A percentile compares a stretch with the other conserved stretches of the same genome.
phyloP scores from a whole-genome alignment of 30 jellyfish, hydroid and myxozoan genomes.

The Chironex yamaguchii region DNA sequence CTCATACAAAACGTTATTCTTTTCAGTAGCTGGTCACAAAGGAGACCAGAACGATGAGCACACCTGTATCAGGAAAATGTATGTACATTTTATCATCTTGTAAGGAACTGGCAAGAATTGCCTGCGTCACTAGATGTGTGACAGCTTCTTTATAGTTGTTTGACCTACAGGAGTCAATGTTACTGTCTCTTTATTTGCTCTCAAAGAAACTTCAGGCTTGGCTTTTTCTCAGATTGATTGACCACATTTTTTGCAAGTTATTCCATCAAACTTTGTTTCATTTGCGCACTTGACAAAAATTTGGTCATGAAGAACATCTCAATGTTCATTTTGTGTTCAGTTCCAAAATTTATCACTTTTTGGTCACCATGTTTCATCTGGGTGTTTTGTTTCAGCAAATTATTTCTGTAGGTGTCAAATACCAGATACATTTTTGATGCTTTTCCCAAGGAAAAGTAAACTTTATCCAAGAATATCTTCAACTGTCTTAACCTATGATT shows the following conservation, averaged over 20 bases:
- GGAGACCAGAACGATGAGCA: slow-evolving; percentile 43
- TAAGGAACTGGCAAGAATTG: slow-evolving; percentile 54
- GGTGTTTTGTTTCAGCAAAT: slow-evolving; percentile 35
- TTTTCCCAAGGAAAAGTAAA: slow-evolving; percentile 26
- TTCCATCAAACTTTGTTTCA: slow-evolving; percentile 50
- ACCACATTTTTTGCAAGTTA: slow-evolving; percentile 54
- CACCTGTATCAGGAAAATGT: slow-evolving; percentile 50
- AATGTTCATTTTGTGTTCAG: slow-evolving; percentile 20
- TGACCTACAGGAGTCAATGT: slow-evolving; percentile 43
- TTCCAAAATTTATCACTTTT: slow-evolving; percentile 13
- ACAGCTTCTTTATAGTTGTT: slow-evolving; percentile 63
- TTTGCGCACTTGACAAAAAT: slow-evolving; percentile 49
- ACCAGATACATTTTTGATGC: slow-evolving; percentile 35
- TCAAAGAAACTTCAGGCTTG: slow-evolving; percentile 55
- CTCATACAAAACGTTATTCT: neutral
- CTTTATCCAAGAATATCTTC: slow-evolving; percentile 31
- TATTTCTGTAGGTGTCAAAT: slow-evolving; percentile 25
- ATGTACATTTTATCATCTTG: slow-evolving; percentile 51
- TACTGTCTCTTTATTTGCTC: slow-evolving; percentile 57
- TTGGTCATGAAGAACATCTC: slow-evolving; percentile 49
- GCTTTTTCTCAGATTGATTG: slow-evolving; percentile 33
- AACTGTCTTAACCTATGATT: slow-evolving; percentile 61
- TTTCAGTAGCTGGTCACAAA: neutral
- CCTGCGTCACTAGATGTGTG: slow-evolving; percentile 53
- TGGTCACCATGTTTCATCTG: slow-evolving; percentile 23